phyloP scores from a whole-genome alignment of 2,888 invertebrate species.

The Tricholauxania praeusta region DNA sequence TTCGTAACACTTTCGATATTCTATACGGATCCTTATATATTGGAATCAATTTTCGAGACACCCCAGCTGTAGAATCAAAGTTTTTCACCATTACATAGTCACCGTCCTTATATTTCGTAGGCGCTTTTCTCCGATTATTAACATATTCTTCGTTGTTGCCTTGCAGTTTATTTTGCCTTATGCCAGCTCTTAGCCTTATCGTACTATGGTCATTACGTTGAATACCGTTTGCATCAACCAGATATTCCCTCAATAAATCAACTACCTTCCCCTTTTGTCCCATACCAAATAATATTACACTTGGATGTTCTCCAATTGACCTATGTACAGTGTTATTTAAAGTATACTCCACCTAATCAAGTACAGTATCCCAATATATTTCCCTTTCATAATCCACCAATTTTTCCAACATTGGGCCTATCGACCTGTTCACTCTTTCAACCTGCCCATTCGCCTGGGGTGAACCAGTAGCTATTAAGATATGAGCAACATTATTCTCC shows the following conservation, averaged over 20 bases:
- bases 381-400: not conserved
- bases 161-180: no score
- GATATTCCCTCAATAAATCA: not conserved
- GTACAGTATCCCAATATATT: not conserved
- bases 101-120: no score
- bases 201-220: not conserved
- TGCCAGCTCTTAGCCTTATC: not conserved
- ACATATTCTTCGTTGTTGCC: no score
- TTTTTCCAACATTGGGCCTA: conserved; percentile 30
- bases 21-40: conserved; percentile 9
- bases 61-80: not conserved
- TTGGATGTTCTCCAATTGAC: no score
- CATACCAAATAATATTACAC: not conserved
- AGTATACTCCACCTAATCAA: no score
- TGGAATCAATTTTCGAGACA: conserved; percentile 8
- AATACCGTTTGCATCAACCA: not conserved
- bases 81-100: no score
- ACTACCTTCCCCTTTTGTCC: conserved; percentile 5
- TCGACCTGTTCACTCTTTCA: conserved; percentile 5
- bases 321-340: no score
- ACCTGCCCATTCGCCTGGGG: conserved; percentile 29
- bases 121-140: no score
- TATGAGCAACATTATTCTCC: conserved; percentile 1
- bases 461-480: conserved; percentile 25
- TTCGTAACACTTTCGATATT: conserved; percentile 11